Evolutionary conservation across 2,113 vertebrate genomes (phyloP), one percentile per base, ranked within the genome.

Genomic region (Tachysurus fulvidraco): DNA sequence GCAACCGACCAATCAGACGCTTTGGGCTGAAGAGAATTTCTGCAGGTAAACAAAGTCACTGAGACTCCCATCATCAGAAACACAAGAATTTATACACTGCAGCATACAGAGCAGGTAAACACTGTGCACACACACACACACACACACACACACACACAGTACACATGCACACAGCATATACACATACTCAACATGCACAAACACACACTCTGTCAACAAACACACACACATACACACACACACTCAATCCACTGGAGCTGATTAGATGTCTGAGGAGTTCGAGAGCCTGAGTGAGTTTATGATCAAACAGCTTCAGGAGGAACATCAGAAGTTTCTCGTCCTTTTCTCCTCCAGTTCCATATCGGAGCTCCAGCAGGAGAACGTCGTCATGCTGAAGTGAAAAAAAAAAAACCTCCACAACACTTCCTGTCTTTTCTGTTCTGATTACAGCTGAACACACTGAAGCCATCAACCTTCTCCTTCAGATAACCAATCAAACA

Each of bases 261-360:
- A 84, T 73, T 52, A 54, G 55, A n/a, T 57, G 25, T 65, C 79
- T 81, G 59, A 82, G 81, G 67, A 57, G 78, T 36, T 69, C 1
- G n/a, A 71, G 17, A 69, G 28, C 65, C 83, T 84, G 83, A 84
- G 83, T 84, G 83, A 84, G 65, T 69, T 57, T 30, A 28, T 41
- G 65, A 30, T 83, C 50, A 10, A 55, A 23, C 55, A 59, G 16
- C 62, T 83, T 83, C 62, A 65, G 62, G 62, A 65, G 62, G 62
- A 64, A 64, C 60, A n/a, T 64, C 60, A 64, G 59, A 16, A 59
- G 57, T 19, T 36, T 50, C 46, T 28, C n/a, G 3, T 83, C 4
- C 21, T 9, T 62, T 83, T 23, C 52, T 73, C 10, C 19, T 59
- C 64, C 30, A 11, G 36, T 9, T 17, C 25, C 25, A 11, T n/a